Evolutionary conservation across 2,113 vertebrate genomes (phyloP), one percentile per base, ranked within the genome.

Genomic region (Callipepla californica): DNA sequence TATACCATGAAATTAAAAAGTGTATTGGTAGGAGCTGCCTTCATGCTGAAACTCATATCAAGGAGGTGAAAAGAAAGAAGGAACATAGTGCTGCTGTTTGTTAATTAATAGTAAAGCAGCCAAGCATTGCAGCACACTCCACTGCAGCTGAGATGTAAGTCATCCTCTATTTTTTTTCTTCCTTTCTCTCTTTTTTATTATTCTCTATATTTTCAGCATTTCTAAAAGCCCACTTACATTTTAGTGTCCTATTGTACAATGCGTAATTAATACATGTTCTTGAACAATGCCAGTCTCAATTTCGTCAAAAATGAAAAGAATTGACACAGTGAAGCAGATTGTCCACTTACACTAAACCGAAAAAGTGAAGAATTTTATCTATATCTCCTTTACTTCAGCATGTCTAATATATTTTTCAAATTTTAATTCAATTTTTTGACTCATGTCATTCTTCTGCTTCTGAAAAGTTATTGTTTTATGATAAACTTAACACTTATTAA

Each of bases 1-100:
- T 97, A 97, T 92, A 96, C 92, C 97, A 97, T 97, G 95, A 97
- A 97, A 96, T 97, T 97, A 96, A 96, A 96, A 97, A 97, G 89
- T 93, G 73, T 90, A 91, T 94, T 95, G 89, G 94, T 96, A 94
- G 89, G 70, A 96, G 93, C 94, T 95, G 85, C 67, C 90, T 96
- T 96, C 95, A 82, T 94, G 94, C 95, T 91, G 94, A 84, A 95
- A 69, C 85, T 96, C 94, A 92, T 93, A 96, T 97, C 92, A 91
- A 95, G 88, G 57, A 96, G 92, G 79, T 25, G 63, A 83, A 91
- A 93, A 93, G 94, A 94, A 97, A 92, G 85, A 93, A 96, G 65
- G 74, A 94, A 93, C 91, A 94, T 40, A 94, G 86, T 59, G 77
- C 90, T 95, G 58, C 77, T 96, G 90, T 96, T 96, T 92, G 96